These are phyloP conservation scores for Abscondita cerata DNA, from an alignment of 2,888 invertebrate genomes.

Conservation along the genomic window DNA sequence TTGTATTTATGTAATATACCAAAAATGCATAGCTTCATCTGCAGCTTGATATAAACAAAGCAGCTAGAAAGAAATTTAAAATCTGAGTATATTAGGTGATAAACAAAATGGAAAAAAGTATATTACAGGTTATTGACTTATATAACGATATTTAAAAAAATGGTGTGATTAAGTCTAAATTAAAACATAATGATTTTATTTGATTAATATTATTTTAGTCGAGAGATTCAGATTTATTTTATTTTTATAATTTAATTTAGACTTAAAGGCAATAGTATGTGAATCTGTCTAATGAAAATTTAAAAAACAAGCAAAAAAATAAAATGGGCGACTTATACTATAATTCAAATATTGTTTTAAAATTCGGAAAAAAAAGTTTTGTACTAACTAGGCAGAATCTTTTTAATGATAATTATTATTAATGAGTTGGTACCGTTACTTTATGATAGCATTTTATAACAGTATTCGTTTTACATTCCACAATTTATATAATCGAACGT, in stretches of 20 bases:
- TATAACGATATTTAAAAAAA: constrained; percentile 19
- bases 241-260: constrained; percentile 28
- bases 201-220: constrained; percentile 23
- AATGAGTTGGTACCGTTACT: neutral
- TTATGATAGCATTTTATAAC: neutral
- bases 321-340: neutral
- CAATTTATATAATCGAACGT: constrained; percentile 13
- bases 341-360: neutral
- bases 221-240: constrained; percentile 23
- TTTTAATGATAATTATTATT: constrained; percentile 18
- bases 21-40: constrained; percentile 28
- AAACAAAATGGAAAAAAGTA: constrained; percentile 18
- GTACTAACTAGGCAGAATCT: constrained; percentile 21
- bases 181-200: constrained; percentile 22
- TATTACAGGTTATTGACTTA: constrained; percentile 28
- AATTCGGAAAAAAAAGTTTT: neutral
- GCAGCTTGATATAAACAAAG: constrained; percentile 28
- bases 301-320: neutral
- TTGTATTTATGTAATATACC: constrained; percentile 34
- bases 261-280: constrained; percentile 24
- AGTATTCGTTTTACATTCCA: constrained; percentile 24
- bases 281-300: constrained; percentile 22
- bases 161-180: constrained; percentile 30
- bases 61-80: constrained; percentile 31
- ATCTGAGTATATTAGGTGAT: constrained; percentile 31